Conservation (phyloP, 1,140 invertebrate genomes). For the Octopus bimaculoides region DNA sequence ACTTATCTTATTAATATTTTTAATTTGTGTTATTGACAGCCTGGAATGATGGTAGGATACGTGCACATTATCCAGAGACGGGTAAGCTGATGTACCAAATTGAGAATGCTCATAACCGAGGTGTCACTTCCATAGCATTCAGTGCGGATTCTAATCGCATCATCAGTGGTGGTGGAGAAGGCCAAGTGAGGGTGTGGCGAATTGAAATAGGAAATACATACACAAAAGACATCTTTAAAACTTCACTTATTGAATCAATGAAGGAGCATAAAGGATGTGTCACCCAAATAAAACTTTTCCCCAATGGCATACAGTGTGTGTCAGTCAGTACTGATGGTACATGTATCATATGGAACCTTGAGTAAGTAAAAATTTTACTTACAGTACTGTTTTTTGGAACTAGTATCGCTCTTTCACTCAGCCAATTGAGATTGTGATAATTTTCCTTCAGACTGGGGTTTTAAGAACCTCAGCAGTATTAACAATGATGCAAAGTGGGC, state of each 20-base stretch:
- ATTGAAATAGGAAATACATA: constrained; percentile 34
- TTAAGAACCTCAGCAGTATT: too few species aligned
- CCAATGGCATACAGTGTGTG: constrained; percentile 74
- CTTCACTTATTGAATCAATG: constrained; percentile 60
- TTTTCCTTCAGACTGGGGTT: too few species aligned
- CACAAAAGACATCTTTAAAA: constrained; percentile 24
- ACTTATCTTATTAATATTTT: too few species aligned
- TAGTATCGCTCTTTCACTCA: too few species aligned
- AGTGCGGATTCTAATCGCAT: constrained; percentile 71
- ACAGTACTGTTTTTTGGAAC: too few species aligned
- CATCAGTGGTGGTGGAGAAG: constrained; percentile 84
- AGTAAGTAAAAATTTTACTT: constrained; percentile 40
- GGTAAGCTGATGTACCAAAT: constrained; percentile 57
- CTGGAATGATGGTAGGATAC: constrained; percentile 76
- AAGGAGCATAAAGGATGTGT: constrained; percentile 88
- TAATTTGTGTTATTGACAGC: constrained; percentile 39
- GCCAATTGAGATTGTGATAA: too few species aligned
- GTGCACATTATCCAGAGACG: constrained; percentile 64
- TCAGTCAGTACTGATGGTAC: constrained; percentile 86
- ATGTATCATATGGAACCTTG: constrained; percentile 86
- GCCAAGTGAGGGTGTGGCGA: constrained; percentile 61
- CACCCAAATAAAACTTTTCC: constrained; percentile 75
- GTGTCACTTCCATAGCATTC: constrained; percentile 74
- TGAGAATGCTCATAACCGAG: constrained; percentile 82
- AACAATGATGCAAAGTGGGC: too few species aligned